Conservation (phyloP, 2,797 vertebrate genomes). For the Catamblyrhynchus diadema region DNA sequence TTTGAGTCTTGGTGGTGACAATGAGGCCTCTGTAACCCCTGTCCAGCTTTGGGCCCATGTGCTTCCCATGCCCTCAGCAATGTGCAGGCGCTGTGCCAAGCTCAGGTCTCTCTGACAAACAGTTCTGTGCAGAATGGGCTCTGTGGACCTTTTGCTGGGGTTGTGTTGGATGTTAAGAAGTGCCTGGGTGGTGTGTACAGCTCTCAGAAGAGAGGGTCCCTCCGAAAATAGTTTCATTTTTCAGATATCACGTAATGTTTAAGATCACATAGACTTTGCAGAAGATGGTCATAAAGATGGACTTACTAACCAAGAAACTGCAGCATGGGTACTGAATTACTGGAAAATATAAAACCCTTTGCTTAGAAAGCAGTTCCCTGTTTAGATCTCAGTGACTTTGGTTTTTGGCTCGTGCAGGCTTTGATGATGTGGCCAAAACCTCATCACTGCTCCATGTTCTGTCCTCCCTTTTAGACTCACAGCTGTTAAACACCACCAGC, state of each 20-base stretch:
- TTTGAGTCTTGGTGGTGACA: background rate
- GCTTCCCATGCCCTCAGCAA: background rate
- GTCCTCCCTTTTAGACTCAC: background rate
- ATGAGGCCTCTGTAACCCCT: background rate
- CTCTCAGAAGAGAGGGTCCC: background rate
- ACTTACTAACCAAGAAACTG: background rate
- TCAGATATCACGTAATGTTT: background rate
- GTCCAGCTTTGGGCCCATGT: background rate
- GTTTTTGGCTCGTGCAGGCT: background rate
- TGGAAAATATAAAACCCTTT: background rate
- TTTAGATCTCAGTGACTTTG: background rate
- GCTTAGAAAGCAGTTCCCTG: background rate
- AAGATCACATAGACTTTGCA: background rate
- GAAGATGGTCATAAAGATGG: background rate
- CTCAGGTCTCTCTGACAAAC: background rate
- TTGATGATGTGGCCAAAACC: background rate
- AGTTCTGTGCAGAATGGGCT: background rate
- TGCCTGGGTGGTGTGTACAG: accelerated
- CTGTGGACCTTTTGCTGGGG: background rate
- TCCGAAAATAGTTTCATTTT: background rate
- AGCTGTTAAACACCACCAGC: background rate
- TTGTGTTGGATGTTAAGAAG: background rate
- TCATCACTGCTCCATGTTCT: background rate
- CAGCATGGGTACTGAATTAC: background rate
- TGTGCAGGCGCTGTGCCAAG: accelerated